Evolutionary conservation across 1,140 invertebrate genomes (phyloP).

Genomic region (Ruditapes philippinarum): DNA sequence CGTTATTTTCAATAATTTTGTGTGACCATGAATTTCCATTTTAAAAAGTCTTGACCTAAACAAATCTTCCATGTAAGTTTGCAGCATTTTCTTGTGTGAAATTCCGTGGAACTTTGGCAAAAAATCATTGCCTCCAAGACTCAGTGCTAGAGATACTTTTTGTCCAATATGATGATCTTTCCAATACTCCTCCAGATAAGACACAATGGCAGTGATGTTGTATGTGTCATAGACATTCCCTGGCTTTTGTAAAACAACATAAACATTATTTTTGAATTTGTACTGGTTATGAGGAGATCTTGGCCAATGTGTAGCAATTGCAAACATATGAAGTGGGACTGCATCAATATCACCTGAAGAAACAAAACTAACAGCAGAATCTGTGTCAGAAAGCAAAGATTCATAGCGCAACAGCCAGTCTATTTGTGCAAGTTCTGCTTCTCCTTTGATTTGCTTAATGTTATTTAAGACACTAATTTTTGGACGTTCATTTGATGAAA

Average conservation of each 20-base stretch:
- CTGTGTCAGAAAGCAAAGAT: background rate
- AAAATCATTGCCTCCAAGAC: conserved; percentile 63
- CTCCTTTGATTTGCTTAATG: conserved; percentile 49
- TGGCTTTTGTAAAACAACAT: conserved; percentile 60
- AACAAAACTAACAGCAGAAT: conserved; percentile 49
- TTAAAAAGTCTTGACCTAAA: conserved; percentile 1
- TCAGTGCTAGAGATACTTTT: conserved; percentile 48
- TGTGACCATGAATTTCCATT: background rate
- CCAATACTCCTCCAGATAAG: conserved; percentile 5
- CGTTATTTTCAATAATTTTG: background rate
- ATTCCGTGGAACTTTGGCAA: conserved; percentile 64
- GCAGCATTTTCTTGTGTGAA: conserved; percentile 38
- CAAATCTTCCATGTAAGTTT: background rate
- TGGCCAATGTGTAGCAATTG: conserved; percentile 52
- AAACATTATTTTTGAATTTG: conserved; percentile 41
- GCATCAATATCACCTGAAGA: conserved; percentile 64
- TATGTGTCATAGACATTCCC: conserved; percentile 37
- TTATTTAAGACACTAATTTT: background rate
- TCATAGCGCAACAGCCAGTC: conserved; percentile 24
- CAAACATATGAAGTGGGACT: conserved; percentile 56
- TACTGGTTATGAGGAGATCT: background rate
- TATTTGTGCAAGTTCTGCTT: conserved; percentile 51
- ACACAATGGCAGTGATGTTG: conserved; percentile 54
- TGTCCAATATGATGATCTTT: conserved; percentile 32
- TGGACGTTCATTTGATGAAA: background rate